Evolutionary conservation across 64 coral and sea anemone species (phyloP), one percentile per base, ranked within the genome.

Genomic region (Acropora tenuis): DNA sequence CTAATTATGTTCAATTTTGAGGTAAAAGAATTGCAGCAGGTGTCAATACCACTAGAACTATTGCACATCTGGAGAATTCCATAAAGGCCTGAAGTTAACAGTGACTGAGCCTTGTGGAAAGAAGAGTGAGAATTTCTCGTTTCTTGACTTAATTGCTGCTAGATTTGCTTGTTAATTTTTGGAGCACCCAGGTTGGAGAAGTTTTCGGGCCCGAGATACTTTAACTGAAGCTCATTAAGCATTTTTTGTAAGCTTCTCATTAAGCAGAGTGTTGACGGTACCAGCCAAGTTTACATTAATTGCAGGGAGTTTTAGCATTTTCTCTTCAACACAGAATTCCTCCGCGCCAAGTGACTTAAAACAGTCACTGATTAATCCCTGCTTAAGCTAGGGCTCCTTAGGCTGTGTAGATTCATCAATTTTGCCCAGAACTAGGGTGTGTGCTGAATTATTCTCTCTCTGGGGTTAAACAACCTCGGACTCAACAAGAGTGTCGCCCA

Each of bases 161-260:
- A 74, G 50, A 87, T 47, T 73, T 74, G 69, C 18, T 46, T 73
- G 41, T 87, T 87, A 50, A 87, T 69, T 47, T 87, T 87, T 1
- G 83, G 83, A n/a, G 83, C 71, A 18, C 47, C 67, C 5, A 86
- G 19, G 57, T 86, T 67, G 67, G 84, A 13, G 43, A 47, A 69
- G n/a, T 87, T 87, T 50, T 87, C 67, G 40, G 84, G 84, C n/a
- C 73, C 75, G 5, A 57, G 47, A 48, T 75, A 87, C 48, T 87
- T 50, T 48, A 13, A 48, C 69, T 87, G 69, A n/a, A 87, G 49
- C 47, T 73, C 69, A 7, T 30, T 55, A 13, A 87, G n/a, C 41
- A n/a, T 75, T 69, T 87, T 87, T 87, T 15, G 84, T 52, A 1
- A 87, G 73, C 50, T 73, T 73, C 41, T 87, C 69, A 19, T 67